Base-by-base conservation (phyloP, 1,140 invertebrate species). In the Zaprionus taronus region DNA sequence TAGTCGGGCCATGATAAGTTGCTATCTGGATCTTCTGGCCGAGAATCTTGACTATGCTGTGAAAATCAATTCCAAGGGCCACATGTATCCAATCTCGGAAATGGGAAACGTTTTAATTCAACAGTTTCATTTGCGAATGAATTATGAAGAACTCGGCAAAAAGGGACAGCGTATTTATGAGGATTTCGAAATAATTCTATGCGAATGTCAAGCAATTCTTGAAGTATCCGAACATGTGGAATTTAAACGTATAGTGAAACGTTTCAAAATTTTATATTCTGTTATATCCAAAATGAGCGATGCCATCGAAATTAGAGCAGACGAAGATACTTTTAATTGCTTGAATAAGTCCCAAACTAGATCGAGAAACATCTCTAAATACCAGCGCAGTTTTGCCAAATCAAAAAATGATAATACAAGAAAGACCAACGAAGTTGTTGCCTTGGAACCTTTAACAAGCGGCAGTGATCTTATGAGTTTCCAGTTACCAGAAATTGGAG, bases 261-360 rank as follows among this genome's bases (percentile, higher is more conserved):
- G 91, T 6, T 76, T 92, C 20, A 92, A 91, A 60, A 92, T 92
- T 28, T 31, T 92, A 17, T 81, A 87, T 53, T 91, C 83, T 9
- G 66, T 91, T 17, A 62, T 92, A 7, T 71, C 72, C 0, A 92
- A 92, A 49, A 70, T 92, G 6, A 73, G 79, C 4, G 79, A 92
- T 70, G 34, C 49, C 14, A 73, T 83, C 24, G 63, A 34, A 26
- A 53, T 14, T 26, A 56, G 53, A 2, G 53, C 69, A 6, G 41
- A 22, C 12, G 22, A 58, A 4, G 55, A 14, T 20, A 41, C 41
- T 60, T 22, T 17, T 5, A 24, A 51, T 47, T 47, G 41, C 41
- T 7, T n/a, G 15, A n/a, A 47, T 20, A 47, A 17, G 7, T 47
- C 41, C 2, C 41, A 47, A 51, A 12, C 28, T 17, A 34, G 56